phyloP scores from a whole-genome alignment of 2,797 vertebrate species.

The Protosalanx chinensis region DNA sequence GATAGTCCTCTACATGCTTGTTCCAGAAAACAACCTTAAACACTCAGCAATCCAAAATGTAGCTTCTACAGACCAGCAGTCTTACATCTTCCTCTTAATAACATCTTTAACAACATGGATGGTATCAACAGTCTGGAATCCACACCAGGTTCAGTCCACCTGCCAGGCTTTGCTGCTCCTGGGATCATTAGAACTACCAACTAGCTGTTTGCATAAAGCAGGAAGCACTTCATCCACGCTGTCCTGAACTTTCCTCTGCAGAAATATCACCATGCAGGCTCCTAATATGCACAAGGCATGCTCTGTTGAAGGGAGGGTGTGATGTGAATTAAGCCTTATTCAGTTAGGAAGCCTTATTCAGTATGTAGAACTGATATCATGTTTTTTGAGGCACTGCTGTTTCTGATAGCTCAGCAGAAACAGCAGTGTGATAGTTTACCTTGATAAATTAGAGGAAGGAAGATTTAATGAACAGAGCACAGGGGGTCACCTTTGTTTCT shows the following conservation, averaged over 20 bases:
- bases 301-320: conserved; percentile 50
- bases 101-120: no score
- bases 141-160: conserved; percentile 45
- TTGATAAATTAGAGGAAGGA: conserved; percentile 93
- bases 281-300: conserved; percentile 57
- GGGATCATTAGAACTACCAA: conserved; percentile 65
- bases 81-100: background rate
- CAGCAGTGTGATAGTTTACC: conserved; percentile 78
- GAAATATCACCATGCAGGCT: conserved; percentile 34
- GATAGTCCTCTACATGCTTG: background rate
- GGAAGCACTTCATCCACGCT: conserved; percentile 66
- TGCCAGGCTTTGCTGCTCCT: conserved; percentile 62
- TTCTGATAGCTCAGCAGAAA: conserved; percentile 96
- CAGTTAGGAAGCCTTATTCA: conserved; percentile 56
- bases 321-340: no score
- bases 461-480: conserved; percentile 94
- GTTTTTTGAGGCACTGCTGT: conserved; percentile 86
- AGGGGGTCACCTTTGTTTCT: conserved; percentile 94
- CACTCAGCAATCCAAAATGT: background rate
- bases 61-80: background rate
- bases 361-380: conserved; percentile 66
- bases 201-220: conserved; percentile 49
- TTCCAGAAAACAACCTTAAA: background rate
- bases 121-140: conserved; percentile 54
- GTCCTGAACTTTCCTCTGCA: conserved; percentile 61